These are phyloP conservation scores for Sphaerophoria taeniata DNA, from an alignment of 2,888 invertebrate genomes.

Conservation along the genomic window DNA sequence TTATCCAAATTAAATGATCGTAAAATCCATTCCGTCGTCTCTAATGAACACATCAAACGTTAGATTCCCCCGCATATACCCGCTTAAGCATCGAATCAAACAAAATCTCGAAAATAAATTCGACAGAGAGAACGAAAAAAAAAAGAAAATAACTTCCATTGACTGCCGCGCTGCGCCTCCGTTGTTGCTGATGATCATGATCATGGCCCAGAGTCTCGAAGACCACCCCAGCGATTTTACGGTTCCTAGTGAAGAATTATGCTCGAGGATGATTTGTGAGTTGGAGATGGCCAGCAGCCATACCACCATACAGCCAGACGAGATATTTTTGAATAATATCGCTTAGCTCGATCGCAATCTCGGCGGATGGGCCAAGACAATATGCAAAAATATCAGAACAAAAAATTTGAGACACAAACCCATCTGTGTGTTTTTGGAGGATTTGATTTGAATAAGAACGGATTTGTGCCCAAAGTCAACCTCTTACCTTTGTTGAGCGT, in stretches of 20 bases:
- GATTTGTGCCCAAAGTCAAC: constrained; percentile 47
- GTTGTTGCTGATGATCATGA: constrained; percentile 26
- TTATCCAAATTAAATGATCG: constrained; percentile 74
- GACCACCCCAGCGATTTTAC: constrained; percentile 69
- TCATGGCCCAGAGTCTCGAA: constrained; percentile 50
- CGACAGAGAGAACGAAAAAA: constrained; percentile 19
- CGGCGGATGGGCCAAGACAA: constrained; percentile 58
- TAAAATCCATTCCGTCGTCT: constrained; percentile 72
- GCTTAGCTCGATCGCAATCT: constrained; percentile 33
- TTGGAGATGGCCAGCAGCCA: constrained; percentile 40
- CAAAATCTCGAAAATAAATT: constrained; percentile 27
- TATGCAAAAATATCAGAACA: constrained; percentile 60
- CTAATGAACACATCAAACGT: constrained; percentile 73
- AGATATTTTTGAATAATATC: constrained; percentile 48
- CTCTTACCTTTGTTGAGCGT: constrained; percentile 63
- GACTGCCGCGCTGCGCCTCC: constrained; percentile 67
- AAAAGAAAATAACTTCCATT: constrained; percentile 23
- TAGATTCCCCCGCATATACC: constrained; percentile 35
- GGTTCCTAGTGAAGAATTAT: constrained; percentile 70
- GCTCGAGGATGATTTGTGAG: constrained; percentile 73
- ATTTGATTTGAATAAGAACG: constrained; percentile 20
- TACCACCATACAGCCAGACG: constrained; percentile 16
- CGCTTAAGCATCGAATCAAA: constrained; percentile 57
- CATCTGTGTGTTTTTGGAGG: constrained; percentile 65
- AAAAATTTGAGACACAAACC: constrained; percentile 44